These are phyloP conservation scores for Epinotia demarniana DNA, from an alignment of 2,888 invertebrate species.

Conservation along the genomic window DNA sequence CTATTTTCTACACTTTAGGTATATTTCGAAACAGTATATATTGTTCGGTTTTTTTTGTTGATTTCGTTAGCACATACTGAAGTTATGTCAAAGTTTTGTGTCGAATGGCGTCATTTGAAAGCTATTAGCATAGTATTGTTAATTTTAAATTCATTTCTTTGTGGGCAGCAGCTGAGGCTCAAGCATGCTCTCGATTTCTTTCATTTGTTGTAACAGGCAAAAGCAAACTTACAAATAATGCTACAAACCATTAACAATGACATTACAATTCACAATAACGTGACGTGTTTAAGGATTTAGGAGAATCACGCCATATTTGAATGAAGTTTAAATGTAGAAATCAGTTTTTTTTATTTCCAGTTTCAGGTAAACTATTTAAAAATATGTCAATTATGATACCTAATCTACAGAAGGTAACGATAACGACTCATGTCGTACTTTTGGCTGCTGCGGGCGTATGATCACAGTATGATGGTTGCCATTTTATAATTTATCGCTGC, in stretches of 20 bases:
- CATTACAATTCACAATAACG: constrained; percentile 33
- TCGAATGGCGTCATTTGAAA: constrained; percentile 60
- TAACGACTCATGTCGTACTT: too few relatives aligned
- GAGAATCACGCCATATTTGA: constrained; percentile 32
- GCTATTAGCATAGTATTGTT: constrained; percentile 58
- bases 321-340: constrained; percentile 16
- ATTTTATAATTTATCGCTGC: too few relatives aligned
- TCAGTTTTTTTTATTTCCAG: neutral
- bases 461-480: too few relatives aligned
- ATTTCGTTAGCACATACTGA: constrained; percentile 1
- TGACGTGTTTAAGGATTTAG: constrained; percentile 41
- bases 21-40: neutral
- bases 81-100: constrained; percentile 41
- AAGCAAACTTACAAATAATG: constrained; percentile 49
- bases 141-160: constrained; percentile 48
- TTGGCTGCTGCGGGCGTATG: too few relatives aligned
- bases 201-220: constrained; percentile 49
- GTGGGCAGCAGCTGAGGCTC: constrained; percentile 49
- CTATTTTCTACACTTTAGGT: neutral
- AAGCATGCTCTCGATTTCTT: constrained; percentile 51
- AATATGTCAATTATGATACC: neutral
- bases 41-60: neutral
- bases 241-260: constrained; percentile 37
- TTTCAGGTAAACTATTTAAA: neutral
- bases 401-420: too few relatives aligned